A percentile compares a stretch with the other conserved stretches of the same genome.
Evolutionary conservation across 2,113 vertebrate species (phyloP).

Genomic region (Eurypyga helias): DNA sequence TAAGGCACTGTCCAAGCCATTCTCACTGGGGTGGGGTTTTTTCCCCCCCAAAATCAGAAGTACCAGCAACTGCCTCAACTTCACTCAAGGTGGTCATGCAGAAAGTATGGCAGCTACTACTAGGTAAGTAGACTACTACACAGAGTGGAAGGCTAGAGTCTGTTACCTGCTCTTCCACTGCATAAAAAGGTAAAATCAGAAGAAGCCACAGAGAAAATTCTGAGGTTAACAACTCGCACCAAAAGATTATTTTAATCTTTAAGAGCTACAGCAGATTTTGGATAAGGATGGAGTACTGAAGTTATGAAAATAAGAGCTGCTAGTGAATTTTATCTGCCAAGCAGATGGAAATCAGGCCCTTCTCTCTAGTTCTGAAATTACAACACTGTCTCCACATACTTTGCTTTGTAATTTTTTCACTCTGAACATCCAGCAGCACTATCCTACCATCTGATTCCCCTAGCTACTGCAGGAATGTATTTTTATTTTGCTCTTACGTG

Average conservation of each 20-base stretch:
- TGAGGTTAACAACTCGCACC: neutral
- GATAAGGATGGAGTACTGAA: neutral
- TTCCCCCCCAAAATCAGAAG: neutral
- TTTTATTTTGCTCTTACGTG: constrained; percentile 53
- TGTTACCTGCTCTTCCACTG: neutral
- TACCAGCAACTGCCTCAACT: neutral
- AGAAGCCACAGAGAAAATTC: neutral
- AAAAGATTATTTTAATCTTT: neutral
- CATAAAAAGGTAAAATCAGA: fast-evolving
- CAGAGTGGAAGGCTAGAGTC: neutral
- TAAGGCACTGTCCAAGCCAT: neutral
- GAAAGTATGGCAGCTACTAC: neutral
- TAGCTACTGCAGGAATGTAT: neutral
- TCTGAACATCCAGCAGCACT: neutral
- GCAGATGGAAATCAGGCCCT: neutral
- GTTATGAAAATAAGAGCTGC: neutral
- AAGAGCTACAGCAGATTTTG: neutral
- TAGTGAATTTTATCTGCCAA: neutral
- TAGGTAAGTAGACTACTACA: neutral
- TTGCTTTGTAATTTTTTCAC: neutral
- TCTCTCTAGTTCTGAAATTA: neutral
- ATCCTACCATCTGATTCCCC: neutral
- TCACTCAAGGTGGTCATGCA: neutral
- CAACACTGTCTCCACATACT: neutral
- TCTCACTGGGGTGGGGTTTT: fast-evolving